Percentiles rank a stretch among this genome's conserved stretches.
phyloP scores from a whole-genome alignment of 2,113 vertebrate species.

The Hypomesus transpacificus region DNA sequence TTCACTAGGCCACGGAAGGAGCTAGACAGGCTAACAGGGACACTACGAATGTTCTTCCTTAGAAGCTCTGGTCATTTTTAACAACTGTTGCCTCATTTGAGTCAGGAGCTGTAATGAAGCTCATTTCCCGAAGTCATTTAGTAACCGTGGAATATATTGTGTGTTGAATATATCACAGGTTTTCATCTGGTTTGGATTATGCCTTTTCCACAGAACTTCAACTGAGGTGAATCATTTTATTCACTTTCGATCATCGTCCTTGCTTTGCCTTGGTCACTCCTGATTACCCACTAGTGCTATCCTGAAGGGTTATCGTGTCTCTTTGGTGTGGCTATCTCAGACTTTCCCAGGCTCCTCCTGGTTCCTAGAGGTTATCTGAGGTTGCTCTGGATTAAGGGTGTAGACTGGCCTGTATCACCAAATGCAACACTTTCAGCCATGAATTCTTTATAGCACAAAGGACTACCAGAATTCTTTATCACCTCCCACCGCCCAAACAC shows the following conservation, averaged over 20 bases:
- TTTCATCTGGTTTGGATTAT: too few species aligned
- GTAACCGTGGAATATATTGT: too few species aligned
- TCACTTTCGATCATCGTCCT: not conserved
- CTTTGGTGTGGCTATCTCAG: not conserved
- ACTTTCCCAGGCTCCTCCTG: slow-evolving; percentile 15
- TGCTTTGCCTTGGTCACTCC: slow-evolving; percentile 11
- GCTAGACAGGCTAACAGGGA: not conserved
- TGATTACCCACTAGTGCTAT: not conserved
- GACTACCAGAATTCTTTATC: slow-evolving; percentile 37
- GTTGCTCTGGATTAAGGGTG: not conserved
- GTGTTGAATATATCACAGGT: too few species aligned
- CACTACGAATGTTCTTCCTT: slow-evolving; percentile 6
- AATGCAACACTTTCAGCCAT: slow-evolving; percentile 39
- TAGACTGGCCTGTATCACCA: slow-evolving; percentile 15
- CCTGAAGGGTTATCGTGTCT: too few species aligned
- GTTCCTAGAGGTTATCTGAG: slow-evolving; percentile 22
- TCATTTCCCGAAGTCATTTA: slow-evolving; percentile 27
- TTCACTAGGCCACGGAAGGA: slow-evolving; percentile 25
- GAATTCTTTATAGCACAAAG: slow-evolving; percentile 41
- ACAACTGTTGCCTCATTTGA: slow-evolving; percentile 13
- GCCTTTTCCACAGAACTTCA: slow-evolving; percentile 13
- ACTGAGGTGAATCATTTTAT: slow-evolving; percentile 7
- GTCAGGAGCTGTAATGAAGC: slow-evolving; percentile 9
- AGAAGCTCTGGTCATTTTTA: slow-evolving; percentile 20
- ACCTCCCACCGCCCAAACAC: slow-evolving; percentile 22